Percentiles rank a stretch among this genome's conserved stretches.
phyloP scores from a whole-genome alignment of 2,797 vertebrate species.

The Sebastes matsubarae region DNA sequence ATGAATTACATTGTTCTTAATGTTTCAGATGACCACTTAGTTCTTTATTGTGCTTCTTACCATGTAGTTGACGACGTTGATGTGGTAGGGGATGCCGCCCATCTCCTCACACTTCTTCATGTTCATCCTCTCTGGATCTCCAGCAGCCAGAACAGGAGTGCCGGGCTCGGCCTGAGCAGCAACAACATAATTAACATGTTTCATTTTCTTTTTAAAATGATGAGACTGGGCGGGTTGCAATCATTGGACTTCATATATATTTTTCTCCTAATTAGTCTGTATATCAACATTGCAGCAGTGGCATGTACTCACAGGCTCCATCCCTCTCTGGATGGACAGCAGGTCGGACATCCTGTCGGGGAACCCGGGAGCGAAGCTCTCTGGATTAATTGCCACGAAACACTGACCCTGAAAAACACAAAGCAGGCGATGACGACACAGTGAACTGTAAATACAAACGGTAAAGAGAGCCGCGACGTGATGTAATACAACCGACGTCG shows the following conservation, averaged over 20 bases:
- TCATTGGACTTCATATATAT: background rate
- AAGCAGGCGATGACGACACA: background rate
- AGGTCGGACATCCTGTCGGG: slow-evolving; percentile 80
- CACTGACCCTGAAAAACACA: slow-evolving; percentile 80
- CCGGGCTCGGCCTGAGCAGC: slow-evolving; percentile 59
- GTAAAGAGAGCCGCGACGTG: background rate
- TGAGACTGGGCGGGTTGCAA: background rate
- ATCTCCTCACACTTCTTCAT: slow-evolving; percentile 72
- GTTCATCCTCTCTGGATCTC: slow-evolving; percentile 81
- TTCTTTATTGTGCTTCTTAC: slow-evolving; percentile 48
- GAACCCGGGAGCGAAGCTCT: slow-evolving; percentile 81
- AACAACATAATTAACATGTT: background rate
- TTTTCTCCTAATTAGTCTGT: background rate
- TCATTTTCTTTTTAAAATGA: background rate
- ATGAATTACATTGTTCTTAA: background rate
- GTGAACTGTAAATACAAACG: slow-evolving; percentile 6
- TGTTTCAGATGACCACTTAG: background rate
- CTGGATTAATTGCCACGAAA: slow-evolving; percentile 83
- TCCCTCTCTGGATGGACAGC: slow-evolving; percentile 76
- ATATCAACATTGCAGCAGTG: background rate
- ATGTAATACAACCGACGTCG: background rate
- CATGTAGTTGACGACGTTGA: slow-evolving; percentile 81
- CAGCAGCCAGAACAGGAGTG: slow-evolving; percentile 74
- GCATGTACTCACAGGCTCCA: slow-evolving; percentile 78
- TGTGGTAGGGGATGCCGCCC: slow-evolving; percentile 81